These are phyloP conservation scores for Nothoprocta pentlandii DNA, from an alignment of 2,113 vertebrate species.

Conservation along the genomic window DNA sequence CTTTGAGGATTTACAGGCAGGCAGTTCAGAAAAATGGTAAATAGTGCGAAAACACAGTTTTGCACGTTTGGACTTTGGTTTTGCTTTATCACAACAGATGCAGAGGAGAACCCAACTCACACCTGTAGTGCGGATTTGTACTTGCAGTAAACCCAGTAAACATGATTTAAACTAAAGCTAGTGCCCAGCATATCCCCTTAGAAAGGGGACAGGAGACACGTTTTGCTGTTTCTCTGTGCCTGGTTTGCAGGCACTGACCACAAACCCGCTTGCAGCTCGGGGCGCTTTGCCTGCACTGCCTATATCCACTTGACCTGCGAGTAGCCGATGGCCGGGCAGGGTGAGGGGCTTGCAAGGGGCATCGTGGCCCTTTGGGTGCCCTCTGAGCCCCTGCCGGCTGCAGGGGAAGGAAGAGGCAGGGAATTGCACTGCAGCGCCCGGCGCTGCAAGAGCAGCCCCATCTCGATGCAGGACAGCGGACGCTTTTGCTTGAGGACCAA, in stretches of 20 bases:
- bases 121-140: background rate
- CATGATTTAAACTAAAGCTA: background rate
- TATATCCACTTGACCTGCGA: background rate
- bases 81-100: background rate
- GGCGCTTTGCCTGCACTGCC: background rate
- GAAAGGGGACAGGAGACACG: background rate
- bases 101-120: background rate
- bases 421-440: background rate
- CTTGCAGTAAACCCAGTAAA: background rate
- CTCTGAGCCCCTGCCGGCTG: background rate
- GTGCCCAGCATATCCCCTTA: background rate
- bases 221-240: background rate
- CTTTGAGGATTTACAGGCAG: background rate
- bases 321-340: background rate
- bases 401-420: background rate
- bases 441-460: background rate
- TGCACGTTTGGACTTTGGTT: rapidly evolving
- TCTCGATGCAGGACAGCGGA: background rate
- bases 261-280: background rate
- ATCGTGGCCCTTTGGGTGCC: too few relatives aligned
- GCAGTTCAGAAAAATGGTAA: background rate
- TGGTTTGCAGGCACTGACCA: background rate
- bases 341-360: too few relatives aligned
- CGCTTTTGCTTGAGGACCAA: slow-evolving; percentile 9
- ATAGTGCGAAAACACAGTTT: background rate